Conservation (phyloP, 2,113 vertebrate genomes). For the Casuarius casuarius region DNA sequence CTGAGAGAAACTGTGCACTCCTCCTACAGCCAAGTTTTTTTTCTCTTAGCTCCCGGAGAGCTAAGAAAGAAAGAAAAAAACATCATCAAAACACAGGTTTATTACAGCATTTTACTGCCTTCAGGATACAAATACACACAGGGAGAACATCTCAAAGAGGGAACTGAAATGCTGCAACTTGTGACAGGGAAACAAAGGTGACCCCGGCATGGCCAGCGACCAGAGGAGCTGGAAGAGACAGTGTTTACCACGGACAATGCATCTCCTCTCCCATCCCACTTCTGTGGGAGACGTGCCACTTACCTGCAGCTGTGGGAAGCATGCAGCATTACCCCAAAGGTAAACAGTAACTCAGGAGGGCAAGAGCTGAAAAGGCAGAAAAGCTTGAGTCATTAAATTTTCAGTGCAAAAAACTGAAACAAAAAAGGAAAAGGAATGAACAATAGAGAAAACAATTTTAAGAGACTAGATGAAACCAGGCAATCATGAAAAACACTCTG, state of each 20-base stretch:
- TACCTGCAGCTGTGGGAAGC: not conserved
- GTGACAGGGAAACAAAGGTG: not conserved
- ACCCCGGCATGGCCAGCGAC: no score
- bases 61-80: no score
- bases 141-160: not conserved
- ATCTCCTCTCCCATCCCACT: not conserved
- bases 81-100: not conserved
- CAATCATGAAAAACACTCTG: not conserved
- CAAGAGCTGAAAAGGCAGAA: not conserved
- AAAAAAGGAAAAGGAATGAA: not conserved
- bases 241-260: no score
- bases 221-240: not conserved
- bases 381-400: fast-evolving
- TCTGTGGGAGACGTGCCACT: fast-evolving
- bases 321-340: no score
- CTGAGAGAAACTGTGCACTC: no score
- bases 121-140: not conserved
- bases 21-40: no score
- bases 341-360: no score
- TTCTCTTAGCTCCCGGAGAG: no score
- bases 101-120: not conserved
- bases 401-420: not conserved
- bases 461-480: fast-evolving
- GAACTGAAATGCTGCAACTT: no score
- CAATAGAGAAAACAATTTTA: fast-evolving